Evolutionary conservation across 1,140 invertebrate species (phyloP).

Genomic region (Brachionus plicatilis): DNA sequence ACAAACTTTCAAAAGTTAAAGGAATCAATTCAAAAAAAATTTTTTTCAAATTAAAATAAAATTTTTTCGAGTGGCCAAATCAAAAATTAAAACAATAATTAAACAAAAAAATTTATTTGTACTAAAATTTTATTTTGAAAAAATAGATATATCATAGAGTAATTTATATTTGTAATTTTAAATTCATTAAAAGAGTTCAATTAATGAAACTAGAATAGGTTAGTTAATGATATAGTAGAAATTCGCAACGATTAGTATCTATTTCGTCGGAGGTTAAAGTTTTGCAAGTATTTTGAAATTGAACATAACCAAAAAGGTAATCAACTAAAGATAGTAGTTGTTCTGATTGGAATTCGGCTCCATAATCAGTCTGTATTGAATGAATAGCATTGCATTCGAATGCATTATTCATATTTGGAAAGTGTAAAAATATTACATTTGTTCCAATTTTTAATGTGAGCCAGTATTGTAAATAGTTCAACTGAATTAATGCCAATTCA

Average conservation of each 20-base stretch:
- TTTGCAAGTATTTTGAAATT: neutral
- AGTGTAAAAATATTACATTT: constrained; percentile 28
- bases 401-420: neutral
- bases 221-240: neutral
- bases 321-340: neutral
- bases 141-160: no score
- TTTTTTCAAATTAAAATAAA: no score
- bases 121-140: no score
- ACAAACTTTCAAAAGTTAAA: no score
- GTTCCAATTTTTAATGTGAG: constrained; percentile 18
- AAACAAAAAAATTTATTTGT: no score
- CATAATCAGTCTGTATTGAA: neutral
- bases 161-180: neutral
- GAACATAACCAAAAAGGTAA: constrained; percentile 1
- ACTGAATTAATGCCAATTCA: neutral
- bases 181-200: neutral
- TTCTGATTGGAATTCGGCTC: neutral
- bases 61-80: no score
- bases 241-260: neutral
- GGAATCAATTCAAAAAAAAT: no score
- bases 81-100: no score
- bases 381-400: constrained; percentile 2
- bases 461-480: constrained; percentile 19
- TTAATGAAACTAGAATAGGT: neutral
- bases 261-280: neutral